Conservation (phyloP, 2,113 vertebrate species). For the Notarius quadriscutis region DNA sequence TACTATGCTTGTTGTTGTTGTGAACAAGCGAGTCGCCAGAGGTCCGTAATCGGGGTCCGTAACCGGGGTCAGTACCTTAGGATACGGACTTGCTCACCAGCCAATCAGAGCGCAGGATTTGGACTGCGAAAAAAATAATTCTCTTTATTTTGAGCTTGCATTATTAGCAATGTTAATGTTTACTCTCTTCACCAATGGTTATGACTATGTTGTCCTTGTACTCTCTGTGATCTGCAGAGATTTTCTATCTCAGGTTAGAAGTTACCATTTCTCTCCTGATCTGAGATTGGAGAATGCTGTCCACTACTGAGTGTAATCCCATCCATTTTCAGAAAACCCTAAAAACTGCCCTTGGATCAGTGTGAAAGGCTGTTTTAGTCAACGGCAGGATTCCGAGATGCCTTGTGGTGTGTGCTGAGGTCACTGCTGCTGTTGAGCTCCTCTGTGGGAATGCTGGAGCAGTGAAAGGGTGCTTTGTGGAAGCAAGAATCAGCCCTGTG, state of each 20-base stretch:
- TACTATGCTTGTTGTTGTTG: too few species aligned
- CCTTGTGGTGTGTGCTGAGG: slow-evolving; percentile 18
- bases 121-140: too few species aligned
- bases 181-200: not conserved
- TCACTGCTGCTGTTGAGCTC: slow-evolving; percentile 13
- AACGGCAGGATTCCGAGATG: slow-evolving; percentile 8
- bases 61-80: too few species aligned
- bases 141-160: not conserved
- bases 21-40: too few species aligned
- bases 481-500: slow-evolving; percentile 15
- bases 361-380: slow-evolving; percentile 16
- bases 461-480: slow-evolving; percentile 37
- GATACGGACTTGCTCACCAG: too few species aligned
- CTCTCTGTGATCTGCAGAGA: slow-evolving; percentile 16
- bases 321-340: not conserved
- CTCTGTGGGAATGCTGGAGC: slow-evolving; percentile 35
- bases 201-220: not conserved
- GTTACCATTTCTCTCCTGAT: slow-evolving; percentile 16
- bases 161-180: not conserved
- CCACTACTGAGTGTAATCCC: not conserved
- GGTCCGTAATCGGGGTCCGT: too few species aligned
- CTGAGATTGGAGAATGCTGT: not conserved
- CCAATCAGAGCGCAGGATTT: too few species aligned
- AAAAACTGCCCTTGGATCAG: slow-evolving; percentile 15
- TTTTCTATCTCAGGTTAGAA: not conserved